Conservation (phyloP, 2,888 invertebrate species). For the Diplazon laetatorius region DNA sequence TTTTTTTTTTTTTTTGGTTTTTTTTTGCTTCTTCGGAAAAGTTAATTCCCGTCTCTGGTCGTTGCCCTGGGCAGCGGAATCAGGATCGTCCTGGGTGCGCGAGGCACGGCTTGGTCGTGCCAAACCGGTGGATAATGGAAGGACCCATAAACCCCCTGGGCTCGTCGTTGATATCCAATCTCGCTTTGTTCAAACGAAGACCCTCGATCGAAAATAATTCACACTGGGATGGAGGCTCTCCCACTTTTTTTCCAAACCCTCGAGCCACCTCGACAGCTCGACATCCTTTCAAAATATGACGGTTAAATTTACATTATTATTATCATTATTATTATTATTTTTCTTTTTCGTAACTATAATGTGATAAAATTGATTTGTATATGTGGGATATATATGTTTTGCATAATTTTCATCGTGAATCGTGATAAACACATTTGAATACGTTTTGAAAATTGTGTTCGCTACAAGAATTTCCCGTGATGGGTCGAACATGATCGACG, state of each 20-base stretch:
- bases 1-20: slow-evolving; percentile 26
- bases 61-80: slow-evolving; percentile 5
- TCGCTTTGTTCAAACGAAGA: slow-evolving; percentile 59
- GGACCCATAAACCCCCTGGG: slow-evolving; percentile 39
- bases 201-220: slow-evolving; percentile 61
- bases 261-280: too few species aligned
- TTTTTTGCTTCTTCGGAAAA: slow-evolving; percentile 7
- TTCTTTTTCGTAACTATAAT: too few species aligned
- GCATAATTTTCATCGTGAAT: too few species aligned
- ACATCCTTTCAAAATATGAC: too few species aligned
- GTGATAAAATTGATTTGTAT: too few species aligned
- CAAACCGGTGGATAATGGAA: slow-evolving; percentile 50
- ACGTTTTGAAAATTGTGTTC: too few species aligned
- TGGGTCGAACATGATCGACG: too few species aligned
- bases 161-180: slow-evolving; percentile 61
- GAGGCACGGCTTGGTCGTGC: not conserved
- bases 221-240: slow-evolving; percentile 37
- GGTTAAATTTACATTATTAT: too few species aligned
- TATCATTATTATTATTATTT: too few species aligned
- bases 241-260: not conserved
- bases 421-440: too few species aligned
- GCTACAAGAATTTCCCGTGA: too few species aligned
- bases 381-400: too few species aligned
- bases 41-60: slow-evolving; percentile 40
- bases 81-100: not conserved